A percentile compares a stretch with the other conserved stretches of the same genome.
Evolutionary conservation across 2,797 vertebrate species (phyloP).

Genomic region (Kryptopterus vitreolus): DNA sequence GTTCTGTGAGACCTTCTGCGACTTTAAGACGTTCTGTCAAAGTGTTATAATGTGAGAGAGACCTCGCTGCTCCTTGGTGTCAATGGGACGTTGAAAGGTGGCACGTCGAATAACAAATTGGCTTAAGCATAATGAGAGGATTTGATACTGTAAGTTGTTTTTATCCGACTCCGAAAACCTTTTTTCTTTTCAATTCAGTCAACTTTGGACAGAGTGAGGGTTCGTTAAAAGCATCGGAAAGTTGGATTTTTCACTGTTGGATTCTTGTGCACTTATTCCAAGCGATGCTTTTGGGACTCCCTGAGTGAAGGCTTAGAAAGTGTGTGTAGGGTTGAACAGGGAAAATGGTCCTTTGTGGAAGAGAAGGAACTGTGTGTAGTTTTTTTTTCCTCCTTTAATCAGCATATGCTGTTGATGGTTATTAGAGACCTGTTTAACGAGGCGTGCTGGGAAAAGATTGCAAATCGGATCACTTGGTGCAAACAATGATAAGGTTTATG

Average conservation of each 20-base stretch:
- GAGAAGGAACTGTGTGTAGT: constrained; percentile 74
- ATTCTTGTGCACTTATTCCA: neutral
- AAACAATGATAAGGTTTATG: neutral
- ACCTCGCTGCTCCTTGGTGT: neutral
- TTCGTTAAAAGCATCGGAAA: constrained; percentile 2
- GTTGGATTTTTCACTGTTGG: neutral
- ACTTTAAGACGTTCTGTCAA: neutral
- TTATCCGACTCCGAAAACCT: neutral
- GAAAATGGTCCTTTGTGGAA: too few relatives aligned
- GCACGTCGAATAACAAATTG: neutral
- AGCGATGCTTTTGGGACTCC: neutral
- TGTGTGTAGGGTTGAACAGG: neutral
- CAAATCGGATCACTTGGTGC: neutral
- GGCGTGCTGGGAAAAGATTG: constrained; percentile 13
- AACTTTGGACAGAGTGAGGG: neutral
- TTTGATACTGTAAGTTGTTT: neutral
- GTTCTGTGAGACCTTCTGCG: neutral
- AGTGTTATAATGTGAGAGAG: neutral
- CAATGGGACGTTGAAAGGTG: neutral
- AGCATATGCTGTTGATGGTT: constrained; percentile 13
- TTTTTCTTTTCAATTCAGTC: constrained; percentile 5
- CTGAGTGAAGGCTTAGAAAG: constrained; percentile 4
- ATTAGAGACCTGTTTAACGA: constrained; percentile 19
- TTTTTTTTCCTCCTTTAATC: constrained; percentile 62
- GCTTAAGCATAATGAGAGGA: neutral